Evolutionary conservation across 2,888 invertebrate species (phyloP).

Genomic region (Cybosia mesomella): DNA sequence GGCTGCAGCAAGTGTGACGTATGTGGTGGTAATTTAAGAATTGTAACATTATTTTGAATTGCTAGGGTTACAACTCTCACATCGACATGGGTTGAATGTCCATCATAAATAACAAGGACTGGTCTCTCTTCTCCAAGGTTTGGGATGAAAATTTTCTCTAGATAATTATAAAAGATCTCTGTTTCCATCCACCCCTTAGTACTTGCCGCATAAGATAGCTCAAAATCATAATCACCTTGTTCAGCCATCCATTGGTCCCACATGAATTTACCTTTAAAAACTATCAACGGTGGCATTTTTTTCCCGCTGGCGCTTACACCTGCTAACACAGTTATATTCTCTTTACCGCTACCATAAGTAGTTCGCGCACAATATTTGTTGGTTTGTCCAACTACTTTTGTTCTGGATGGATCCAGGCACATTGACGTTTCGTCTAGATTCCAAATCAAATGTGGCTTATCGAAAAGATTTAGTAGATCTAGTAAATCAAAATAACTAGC

Average conservation of each 20-base stretch:
- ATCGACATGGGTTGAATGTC: no score
- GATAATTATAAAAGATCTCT: constrained; percentile 56
- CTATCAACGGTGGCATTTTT: constrained; percentile 29
- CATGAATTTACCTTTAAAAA: constrained; percentile 45
- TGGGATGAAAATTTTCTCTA: constrained; percentile 53
- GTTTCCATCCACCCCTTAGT: constrained; percentile 59
- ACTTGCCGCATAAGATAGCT: constrained; percentile 58
- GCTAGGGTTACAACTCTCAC: no score
- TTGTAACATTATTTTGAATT: no score
- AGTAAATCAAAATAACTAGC: constrained; percentile 23
- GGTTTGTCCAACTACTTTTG: constrained; percentile 46
- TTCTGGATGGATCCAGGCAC: constrained; percentile 42
- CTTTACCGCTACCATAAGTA: constrained; percentile 35
- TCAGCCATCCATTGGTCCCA: constrained; percentile 51
- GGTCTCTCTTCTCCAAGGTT: constrained; percentile 51
- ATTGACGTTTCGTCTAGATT: constrained; percentile 46
- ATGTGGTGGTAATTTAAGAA: no score
- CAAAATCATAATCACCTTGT: constrained; percentile 47
- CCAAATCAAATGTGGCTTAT: constrained; percentile 34
- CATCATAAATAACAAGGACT: neutral
- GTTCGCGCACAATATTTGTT: constrained; percentile 32
- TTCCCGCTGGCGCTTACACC: constrained; percentile 35
- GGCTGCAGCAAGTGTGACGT: neutral
- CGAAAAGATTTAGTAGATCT: constrained; percentile 19
- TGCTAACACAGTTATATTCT: constrained; percentile 30